A percentile compares a stretch with the other conserved stretches of the same genome.
Conservation (phyloP, 2,797 vertebrate species). For the Gila robusta region DNA sequence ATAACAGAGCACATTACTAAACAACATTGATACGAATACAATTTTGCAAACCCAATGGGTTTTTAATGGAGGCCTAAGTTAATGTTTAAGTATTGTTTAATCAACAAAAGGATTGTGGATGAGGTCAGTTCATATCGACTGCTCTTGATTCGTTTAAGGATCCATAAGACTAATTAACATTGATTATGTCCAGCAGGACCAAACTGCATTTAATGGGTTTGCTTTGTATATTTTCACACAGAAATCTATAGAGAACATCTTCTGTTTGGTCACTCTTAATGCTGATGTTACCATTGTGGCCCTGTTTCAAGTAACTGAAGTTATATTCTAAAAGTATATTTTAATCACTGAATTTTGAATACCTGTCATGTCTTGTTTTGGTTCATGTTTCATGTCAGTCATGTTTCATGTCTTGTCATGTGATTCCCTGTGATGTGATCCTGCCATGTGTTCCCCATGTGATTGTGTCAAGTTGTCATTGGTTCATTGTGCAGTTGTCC, state of each 20-base stretch:
- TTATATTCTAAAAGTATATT: neutral
- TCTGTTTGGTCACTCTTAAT: neutral
- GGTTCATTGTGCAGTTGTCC: too few species aligned
- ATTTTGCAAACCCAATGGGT: neutral
- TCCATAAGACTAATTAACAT: conserved; percentile 22
- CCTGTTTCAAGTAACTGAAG: neutral
- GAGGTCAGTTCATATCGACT: neutral
- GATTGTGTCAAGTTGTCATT: too few species aligned
- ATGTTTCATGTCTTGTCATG: too few species aligned
- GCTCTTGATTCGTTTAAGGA: conserved; percentile 6
- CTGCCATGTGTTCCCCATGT: too few species aligned
- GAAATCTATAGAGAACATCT: neutral
- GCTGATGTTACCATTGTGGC: neutral
- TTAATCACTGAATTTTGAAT: neutral
- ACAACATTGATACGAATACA: neutral
- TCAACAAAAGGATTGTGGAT: conserved; percentile 1
- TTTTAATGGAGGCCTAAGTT: neutral
- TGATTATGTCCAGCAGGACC: neutral
- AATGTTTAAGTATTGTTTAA: neutral
- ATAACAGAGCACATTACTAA: neutral
- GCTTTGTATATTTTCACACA: conserved; percentile 9
- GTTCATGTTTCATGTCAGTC: too few species aligned
- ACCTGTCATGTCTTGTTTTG: too few species aligned
- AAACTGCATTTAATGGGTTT: conserved; percentile 11
- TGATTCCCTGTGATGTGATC: too few species aligned